Percentiles rank a stretch among this genome's conserved stretches.
These are phyloP conservation scores for Bambusicola thoracicus DNA, from an alignment of 2,113 vertebrate genomes.

Conservation along the genomic window DNA sequence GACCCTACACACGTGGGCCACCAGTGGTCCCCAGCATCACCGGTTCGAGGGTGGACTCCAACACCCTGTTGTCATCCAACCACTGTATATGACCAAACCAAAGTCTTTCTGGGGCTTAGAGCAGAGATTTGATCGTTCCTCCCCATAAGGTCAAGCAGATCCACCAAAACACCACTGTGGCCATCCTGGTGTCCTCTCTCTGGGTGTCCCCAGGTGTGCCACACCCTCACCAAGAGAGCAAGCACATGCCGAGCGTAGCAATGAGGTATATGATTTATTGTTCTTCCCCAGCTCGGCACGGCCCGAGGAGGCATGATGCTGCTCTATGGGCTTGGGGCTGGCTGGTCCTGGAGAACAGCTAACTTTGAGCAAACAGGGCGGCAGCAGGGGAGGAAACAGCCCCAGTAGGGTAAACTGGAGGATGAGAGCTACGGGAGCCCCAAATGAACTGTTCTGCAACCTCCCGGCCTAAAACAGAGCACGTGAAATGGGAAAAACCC, in stretches of 20 bases:
- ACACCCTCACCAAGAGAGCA: neutral
- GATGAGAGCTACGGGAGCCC: accelerated
- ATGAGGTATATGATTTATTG: conserved; percentile 34
- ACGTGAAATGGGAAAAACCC: neutral
- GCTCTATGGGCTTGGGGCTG: neutral
- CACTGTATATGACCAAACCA: neutral
- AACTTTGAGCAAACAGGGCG: neutral
- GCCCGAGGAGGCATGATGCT: neutral
- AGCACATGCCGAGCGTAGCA: accelerated
- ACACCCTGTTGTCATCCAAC: neutral
- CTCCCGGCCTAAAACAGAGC: neutral
- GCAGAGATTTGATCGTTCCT: accelerated
- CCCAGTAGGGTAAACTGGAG: neutral
- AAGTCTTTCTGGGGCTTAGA: neutral
- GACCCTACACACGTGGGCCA: neutral
- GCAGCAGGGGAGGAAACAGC: neutral
- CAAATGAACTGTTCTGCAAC: neutral
- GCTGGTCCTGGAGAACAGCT: neutral
- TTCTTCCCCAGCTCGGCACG: accelerated
- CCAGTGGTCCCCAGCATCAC: neutral
- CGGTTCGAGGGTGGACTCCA: neutral
- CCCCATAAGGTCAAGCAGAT: neutral
- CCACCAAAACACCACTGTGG: neutral
- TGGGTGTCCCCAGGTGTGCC: no score
- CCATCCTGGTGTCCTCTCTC: accelerated